These are phyloP conservation scores for Protomyctophum bolini DNA, from an alignment of 2,113 vertebrate species.

Conservation along the genomic window DNA sequence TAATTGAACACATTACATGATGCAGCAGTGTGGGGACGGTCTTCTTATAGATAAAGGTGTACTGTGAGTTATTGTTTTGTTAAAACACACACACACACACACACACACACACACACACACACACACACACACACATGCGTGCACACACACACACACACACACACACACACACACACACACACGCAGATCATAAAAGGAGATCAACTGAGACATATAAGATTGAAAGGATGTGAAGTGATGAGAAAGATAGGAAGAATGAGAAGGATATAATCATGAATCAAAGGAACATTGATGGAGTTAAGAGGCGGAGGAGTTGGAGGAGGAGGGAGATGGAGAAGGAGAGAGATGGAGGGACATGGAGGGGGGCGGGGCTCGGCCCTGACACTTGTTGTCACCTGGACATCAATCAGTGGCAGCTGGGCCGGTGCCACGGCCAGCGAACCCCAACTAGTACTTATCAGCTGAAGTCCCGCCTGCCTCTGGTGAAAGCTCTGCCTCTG, in stretches of 20 bases:
- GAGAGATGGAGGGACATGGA: not conserved
- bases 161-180: not conserved
- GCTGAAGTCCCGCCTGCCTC: not conserved
- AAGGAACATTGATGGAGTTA: constrained; percentile 4
- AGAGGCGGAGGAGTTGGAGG: not conserved
- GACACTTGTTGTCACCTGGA: constrained; percentile 51
- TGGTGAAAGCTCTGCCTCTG: too few relatives aligned
- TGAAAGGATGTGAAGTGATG: too few relatives aligned
- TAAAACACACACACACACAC: not conserved
- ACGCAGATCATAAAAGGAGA: not conserved
- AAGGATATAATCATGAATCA: too few relatives aligned
- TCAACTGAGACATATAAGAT: not conserved
- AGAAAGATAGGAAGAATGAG: too few relatives aligned
- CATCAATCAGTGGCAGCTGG: constrained; percentile 39
- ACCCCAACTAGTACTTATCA: not conserved
- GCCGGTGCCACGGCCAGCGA: constrained; percentile 30
- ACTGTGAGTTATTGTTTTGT: too few relatives aligned
- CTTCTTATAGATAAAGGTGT: too few relatives aligned
- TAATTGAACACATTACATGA: too few relatives aligned
- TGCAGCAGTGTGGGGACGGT: too few relatives aligned
- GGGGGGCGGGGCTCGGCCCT: constrained; percentile 1
- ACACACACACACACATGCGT: not conserved
- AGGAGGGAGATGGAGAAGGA: not conserved
- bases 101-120: not conserved
- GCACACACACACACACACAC: not conserved